These are phyloP conservation scores for rat (Rattus norvegicus) DNA, from an alignment of 2,113 vertebrate species.

Conservation along the genomic window GRCr8 NC_086022.1:73786501-73787000, in stretches of 20 bases:
- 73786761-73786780: neutral
- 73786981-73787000: neutral
- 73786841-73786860: neutral
- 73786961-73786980: neutral
- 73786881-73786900: neutral
- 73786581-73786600: neutral
- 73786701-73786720: neutral
- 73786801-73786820: neutral
- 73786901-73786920: neutral
- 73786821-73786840: neutral
- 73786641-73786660: slow-evolving; percentile 6
- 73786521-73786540: neutral
- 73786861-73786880: slow-evolving; percentile 12
- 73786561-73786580: neutral
- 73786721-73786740: neutral
- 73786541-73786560: neutral
- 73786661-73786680: neutral
- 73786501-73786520: neutral
- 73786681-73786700: neutral
- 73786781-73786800: neutral
- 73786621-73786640: neutral
- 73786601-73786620: neutral
- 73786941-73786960: no score
- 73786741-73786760: neutral
- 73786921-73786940: neutral